A percentile compares a stretch with the other conserved stretches of the same genome.
Conservation (phyloP, 2,113 vertebrate genomes). For the Cepphus grylle region DNA sequence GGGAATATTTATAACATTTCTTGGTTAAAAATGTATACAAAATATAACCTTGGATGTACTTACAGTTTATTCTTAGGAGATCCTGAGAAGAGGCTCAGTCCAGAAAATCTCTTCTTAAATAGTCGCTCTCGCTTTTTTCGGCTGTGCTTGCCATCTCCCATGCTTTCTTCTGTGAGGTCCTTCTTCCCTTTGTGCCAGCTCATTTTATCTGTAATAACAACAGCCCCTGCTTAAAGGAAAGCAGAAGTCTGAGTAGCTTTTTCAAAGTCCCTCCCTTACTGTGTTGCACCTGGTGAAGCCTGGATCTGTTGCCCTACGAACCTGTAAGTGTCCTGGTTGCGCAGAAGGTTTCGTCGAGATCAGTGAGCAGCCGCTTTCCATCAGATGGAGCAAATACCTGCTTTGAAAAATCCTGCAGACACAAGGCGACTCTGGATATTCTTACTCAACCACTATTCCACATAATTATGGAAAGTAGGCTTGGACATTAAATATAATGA, state of each 20-base stretch:
- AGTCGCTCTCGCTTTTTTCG: constrained; percentile 49
- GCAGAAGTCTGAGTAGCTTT: background rate
- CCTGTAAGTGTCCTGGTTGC: background rate
- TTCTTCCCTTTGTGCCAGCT: constrained; percentile 51
- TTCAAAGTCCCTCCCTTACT: background rate
- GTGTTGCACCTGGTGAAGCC: background rate
- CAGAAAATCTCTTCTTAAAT: constrained; percentile 63
- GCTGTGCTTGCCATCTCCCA: constrained; percentile 11
- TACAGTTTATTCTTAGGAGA: constrained; percentile 55
- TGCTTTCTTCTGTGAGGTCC: background rate
- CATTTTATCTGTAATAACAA: constrained; percentile 30
- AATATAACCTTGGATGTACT: background rate
- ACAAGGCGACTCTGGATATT: background rate
- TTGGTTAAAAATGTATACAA: background rate
- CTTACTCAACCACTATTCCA: background rate
- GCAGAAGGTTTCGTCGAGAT: background rate
- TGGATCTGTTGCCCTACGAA: background rate
- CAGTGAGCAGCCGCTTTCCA: background rate
- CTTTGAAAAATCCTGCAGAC: background rate
- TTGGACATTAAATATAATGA: background rate
- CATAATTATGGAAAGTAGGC: background rate
- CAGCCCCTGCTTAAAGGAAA: background rate
- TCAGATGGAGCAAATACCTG: background rate
- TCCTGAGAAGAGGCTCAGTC: constrained; percentile 55
- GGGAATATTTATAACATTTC: background rate